Percentiles rank a stretch among this genome's conserved stretches.
Conservation (phyloP, 2,113 vertebrate genomes). For the Odocoileus hemionus region DNA sequence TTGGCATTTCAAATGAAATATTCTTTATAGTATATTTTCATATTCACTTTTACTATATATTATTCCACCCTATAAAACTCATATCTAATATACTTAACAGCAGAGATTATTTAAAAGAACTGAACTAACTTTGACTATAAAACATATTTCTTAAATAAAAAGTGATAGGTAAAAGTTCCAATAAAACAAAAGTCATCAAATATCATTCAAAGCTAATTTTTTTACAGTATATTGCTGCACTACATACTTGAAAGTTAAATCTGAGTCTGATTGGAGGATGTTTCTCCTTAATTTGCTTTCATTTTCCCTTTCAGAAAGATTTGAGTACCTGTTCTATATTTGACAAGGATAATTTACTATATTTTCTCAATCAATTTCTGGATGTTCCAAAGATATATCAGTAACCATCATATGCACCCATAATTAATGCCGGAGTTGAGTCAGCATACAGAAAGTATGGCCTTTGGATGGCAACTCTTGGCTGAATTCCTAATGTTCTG, state of each 20-base stretch:
- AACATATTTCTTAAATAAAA: conserved; percentile 31
- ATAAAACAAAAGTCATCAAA: background rate
- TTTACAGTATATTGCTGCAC: background rate
- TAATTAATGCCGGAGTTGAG: conserved; percentile 57
- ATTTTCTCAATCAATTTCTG: conserved; percentile 53
- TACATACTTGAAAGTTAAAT: conserved; percentile 47
- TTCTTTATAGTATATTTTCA: conserved; percentile 20
- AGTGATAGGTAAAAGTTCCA: background rate
- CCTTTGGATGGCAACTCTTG: conserved; percentile 57
- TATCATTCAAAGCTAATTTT: conserved; percentile 10
- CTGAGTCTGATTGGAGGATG: conserved; percentile 17
- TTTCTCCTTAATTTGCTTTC: conserved; percentile 37
- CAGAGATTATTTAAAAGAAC: background rate
- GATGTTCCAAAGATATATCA: conserved; percentile 48
- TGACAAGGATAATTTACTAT: conserved; percentile 50
- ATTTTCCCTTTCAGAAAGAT: conserved; percentile 48
- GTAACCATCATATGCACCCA: conserved; percentile 51
- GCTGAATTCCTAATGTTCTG: conserved; percentile 51
- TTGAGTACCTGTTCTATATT: conserved; percentile 46
- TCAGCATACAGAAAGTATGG: conserved; percentile 57
- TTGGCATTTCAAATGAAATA: conserved; percentile 23
- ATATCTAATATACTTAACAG: background rate
- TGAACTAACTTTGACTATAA: background rate
- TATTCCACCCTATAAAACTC: background rate
- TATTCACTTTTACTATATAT: background rate